A percentile compares a stretch with the other conserved stretches of the same genome.
These are phyloP conservation scores for Cynocephalus volans DNA, from an alignment of 2,113 vertebrate genomes.

Conservation along the genomic window DNA sequence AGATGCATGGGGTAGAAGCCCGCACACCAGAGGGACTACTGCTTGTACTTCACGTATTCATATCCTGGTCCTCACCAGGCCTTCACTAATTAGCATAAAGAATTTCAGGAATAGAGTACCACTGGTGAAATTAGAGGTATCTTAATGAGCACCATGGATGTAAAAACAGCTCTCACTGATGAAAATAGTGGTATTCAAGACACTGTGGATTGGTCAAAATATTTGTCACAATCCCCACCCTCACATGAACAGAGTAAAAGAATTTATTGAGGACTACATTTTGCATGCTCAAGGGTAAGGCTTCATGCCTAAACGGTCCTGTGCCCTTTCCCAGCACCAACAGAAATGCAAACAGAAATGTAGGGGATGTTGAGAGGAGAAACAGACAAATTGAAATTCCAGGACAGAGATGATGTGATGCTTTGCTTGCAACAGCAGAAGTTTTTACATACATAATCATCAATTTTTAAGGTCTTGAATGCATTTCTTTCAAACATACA, in stretches of 20 bases:
- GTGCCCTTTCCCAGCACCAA: not conserved
- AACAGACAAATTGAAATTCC: not conserved
- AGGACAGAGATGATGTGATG: not conserved
- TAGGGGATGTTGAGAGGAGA: not conserved
- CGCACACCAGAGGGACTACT: not conserved
- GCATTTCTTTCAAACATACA: not conserved
- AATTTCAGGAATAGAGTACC: not conserved
- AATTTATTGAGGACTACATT: not conserved
- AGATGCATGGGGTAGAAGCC: not conserved
- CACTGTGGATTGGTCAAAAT: not conserved
- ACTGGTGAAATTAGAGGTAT: not conserved
- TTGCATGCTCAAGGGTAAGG: not conserved
- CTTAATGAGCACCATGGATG: not conserved
- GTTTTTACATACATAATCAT: not conserved
- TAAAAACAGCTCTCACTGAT: not conserved
- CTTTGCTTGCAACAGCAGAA: not conserved
- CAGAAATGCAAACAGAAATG: not conserved
- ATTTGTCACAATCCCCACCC: not conserved
- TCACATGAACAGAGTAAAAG: not conserved
- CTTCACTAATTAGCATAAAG: not conserved
- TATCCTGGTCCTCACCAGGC: not conserved
- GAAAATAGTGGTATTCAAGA: not conserved
- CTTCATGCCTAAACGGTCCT: not conserved
- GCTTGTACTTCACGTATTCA: not conserved
- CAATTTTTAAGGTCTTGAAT: constrained; percentile 11